A percentile compares a stretch with the other conserved stretches of the same genome.
phyloP scores from a whole-genome alignment of 2,888 invertebrate species.

The Mactromeris polynyma region DNA sequence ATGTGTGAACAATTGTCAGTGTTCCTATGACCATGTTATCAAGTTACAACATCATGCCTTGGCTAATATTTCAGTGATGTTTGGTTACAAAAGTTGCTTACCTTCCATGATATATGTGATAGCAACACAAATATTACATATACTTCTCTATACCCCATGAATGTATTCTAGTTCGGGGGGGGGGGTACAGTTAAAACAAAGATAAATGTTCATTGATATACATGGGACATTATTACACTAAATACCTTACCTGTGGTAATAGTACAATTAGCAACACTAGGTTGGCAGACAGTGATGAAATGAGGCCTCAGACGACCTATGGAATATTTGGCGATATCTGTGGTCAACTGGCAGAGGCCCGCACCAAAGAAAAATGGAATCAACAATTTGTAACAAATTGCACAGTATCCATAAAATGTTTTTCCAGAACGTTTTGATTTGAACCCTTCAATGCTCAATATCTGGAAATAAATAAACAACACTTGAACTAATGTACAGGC shows the following conservation, averaged over 20 bases:
- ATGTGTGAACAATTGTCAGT: too few relatives aligned
- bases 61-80: too few relatives aligned
- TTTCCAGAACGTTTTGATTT: not conserved
- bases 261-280: slow-evolving; percentile 86
- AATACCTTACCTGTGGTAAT: slow-evolving; percentile 35
- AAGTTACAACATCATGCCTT: too few relatives aligned
- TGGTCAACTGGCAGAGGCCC: slow-evolving; percentile 94
- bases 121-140: too few relatives aligned
- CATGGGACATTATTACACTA: too few relatives aligned
- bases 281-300: slow-evolving; percentile 95
- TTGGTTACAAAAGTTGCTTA: too few relatives aligned
- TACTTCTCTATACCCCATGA: too few relatives aligned
- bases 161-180: too few relatives aligned
- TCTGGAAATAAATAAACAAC: slow-evolving; percentile 56
- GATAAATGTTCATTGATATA: too few relatives aligned
- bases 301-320: slow-evolving; percentile 97
- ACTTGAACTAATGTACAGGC: slow-evolving; percentile 67
- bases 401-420: slow-evolving; percentile 31
- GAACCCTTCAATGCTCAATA: slow-evolving; percentile 63
- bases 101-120: too few relatives aligned
- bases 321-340: slow-evolving; percentile 97
- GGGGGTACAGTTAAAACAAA: too few relatives aligned
- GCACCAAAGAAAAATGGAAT: slow-evolving; percentile 93
- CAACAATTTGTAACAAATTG: slow-evolving; percentile 60
- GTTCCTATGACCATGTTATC: too few relatives aligned